These are phyloP conservation scores for Pangasius krempfi DNA, from an alignment of 2,797 vertebrate genomes.

Conservation along the genomic window DNA sequence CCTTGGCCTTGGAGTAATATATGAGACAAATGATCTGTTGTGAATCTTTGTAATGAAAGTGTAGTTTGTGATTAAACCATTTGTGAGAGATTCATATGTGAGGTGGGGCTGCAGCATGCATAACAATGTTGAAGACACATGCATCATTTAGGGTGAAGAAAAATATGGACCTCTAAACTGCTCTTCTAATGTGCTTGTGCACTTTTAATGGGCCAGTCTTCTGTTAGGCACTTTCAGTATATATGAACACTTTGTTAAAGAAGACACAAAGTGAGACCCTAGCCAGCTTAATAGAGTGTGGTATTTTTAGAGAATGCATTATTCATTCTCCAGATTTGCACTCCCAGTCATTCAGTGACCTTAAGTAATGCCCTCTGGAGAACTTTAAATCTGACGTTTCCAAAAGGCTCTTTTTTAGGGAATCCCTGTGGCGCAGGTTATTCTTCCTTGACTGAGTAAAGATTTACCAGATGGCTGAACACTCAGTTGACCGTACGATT, in stretches of 20 bases:
- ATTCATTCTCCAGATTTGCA: slow-evolving; percentile 40
- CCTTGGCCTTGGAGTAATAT: slow-evolving; percentile 49
- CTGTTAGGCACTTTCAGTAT: slow-evolving; percentile 3
- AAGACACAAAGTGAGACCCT: background rate
- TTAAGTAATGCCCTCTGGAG: slow-evolving; percentile 27
- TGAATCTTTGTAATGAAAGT: slow-evolving; percentile 48
- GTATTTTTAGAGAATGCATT: slow-evolving; percentile 50
- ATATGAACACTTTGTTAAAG: slow-evolving; percentile 23
- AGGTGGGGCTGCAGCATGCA: slow-evolving; percentile 35
- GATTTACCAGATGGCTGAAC: slow-evolving; percentile 49
- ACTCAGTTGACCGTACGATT: slow-evolving; percentile 36
- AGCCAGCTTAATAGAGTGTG: background rate
- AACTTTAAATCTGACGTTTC: slow-evolving; percentile 36
- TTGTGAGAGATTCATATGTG: slow-evolving; percentile 38
- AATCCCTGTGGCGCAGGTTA: slow-evolving; percentile 16
- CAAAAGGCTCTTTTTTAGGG: slow-evolving; percentile 29
- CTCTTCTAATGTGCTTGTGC: slow-evolving; percentile 9
- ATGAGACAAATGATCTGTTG: slow-evolving; percentile 51
- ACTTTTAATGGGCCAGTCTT: background rate
- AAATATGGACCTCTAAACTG: slow-evolving; percentile 8
- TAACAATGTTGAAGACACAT: slow-evolving; percentile 23
- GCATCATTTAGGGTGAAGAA: slow-evolving; percentile 3
- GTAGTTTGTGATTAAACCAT: slow-evolving; percentile 48
- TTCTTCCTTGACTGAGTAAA: slow-evolving; percentile 37
- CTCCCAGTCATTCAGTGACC: slow-evolving; percentile 37